Evolutionary conservation across 64 coral and sea anemone genomes (phyloP), one percentile per base, ranked within the genome.

Genomic region (Pocillopora verrucosa): DNA sequence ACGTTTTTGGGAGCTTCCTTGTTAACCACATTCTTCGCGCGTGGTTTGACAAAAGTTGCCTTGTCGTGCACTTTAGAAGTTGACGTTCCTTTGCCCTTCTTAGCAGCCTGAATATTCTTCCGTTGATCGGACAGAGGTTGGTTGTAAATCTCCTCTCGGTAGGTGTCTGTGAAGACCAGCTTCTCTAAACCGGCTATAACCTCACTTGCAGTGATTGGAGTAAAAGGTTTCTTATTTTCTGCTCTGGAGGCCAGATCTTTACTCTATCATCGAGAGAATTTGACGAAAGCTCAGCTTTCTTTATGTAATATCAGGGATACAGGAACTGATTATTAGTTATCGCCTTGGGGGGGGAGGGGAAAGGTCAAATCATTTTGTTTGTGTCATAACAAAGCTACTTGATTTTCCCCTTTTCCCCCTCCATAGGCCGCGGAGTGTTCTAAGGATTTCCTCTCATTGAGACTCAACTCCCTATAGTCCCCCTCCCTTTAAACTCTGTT

Each of bases 221-320:
- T 67, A 69, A 96, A 61, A 12, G 88, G 51, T 3, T 88, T 16
- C 36, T 96, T 91, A 38, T 90, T 81, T 38, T 88, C 77, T 16
- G 95, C 95, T 73, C 88, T 89, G 20, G 90, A 82, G 34, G 88
- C 91, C 68, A 96, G 90, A 17, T 87, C 87, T 86, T 96, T 93
- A 63, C 79, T 91, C 95, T 96, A 76, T 26, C 2, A 63, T 86
- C 9, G 56, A 13, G 61, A 13, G 34, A 51, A 51, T 51, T 51
- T 0, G 41, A 4, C 41, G 41, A 7, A 51, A 51, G 41, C 7
- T 51, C 41, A 51, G 3, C 41, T 4, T 51, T 51, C 7, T 7
- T 51, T 51, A 51, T 51, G 41, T 51, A 51, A 51, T 51, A 51
- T 51, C 41, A 7, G 41, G 41, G 0, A 51, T 51, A 7, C 7